A percentile compares a stretch with the other conserved stretches of the same genome.
Conservation (phyloP, 2,113 vertebrate genomes). For the Chlamydotis undulata region DNA sequence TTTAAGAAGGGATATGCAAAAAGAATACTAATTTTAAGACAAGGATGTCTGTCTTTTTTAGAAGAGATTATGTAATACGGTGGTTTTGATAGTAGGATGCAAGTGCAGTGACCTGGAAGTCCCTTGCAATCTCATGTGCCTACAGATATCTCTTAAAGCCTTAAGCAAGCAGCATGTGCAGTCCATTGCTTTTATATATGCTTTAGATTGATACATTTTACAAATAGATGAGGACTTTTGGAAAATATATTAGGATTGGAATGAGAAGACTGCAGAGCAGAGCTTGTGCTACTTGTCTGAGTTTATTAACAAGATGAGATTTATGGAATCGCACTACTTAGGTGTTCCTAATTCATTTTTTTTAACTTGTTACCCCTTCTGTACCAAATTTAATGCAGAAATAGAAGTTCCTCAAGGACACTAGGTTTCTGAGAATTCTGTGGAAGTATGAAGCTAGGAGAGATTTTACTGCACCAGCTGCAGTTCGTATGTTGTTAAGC, state of each 20-base stretch:
- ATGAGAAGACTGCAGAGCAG: background rate
- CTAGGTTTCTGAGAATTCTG: background rate
- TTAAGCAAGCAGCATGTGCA: background rate
- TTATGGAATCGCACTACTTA: background rate
- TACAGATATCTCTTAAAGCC: background rate
- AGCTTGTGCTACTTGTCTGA: background rate
- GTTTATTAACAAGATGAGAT: background rate
- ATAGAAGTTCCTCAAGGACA: background rate
- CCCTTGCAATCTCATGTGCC: background rate
- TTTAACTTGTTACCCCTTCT: background rate
- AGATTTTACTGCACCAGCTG: background rate
- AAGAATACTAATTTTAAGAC: background rate
- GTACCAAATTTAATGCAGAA: background rate
- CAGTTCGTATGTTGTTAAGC: background rate
- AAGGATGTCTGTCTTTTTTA: background rate
- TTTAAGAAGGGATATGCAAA: background rate
- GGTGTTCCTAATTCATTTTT: background rate
- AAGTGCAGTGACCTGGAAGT: background rate
- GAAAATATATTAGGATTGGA: background rate
- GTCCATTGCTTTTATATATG: background rate
- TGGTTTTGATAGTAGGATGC: background rate
- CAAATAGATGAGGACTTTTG: background rate
- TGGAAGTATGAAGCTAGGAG: background rate
- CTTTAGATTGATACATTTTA: background rate
- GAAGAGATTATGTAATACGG: background rate